phyloP scores from a whole-genome alignment of 2,113 vertebrate genomes.

The Cebidichthys violaceus region DNA sequence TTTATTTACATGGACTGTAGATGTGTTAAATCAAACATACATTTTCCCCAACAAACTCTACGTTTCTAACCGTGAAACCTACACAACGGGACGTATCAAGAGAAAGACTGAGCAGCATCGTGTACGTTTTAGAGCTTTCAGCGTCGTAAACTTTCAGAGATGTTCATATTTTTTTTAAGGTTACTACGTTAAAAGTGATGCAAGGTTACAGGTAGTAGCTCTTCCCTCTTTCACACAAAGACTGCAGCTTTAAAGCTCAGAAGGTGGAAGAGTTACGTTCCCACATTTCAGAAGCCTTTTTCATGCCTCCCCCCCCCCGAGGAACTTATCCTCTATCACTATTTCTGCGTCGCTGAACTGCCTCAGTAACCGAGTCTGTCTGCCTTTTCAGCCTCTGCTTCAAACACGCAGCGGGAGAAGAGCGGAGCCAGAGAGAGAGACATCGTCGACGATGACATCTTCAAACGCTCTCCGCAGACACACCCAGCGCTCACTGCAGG shows the following conservation, averaged over 20 bases:
- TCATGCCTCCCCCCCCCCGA: not conserved
- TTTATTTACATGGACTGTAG: not conserved
- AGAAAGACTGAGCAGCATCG: not conserved
- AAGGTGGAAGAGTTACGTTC: not conserved
- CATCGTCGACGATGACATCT: constrained; percentile 60
- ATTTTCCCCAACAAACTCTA: not conserved
- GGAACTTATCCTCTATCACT: constrained; percentile 3
- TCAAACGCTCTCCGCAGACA: constrained; percentile 81
- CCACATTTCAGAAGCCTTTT: not conserved
- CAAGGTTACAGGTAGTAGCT: constrained; percentile 8
- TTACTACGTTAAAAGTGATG: not conserved
- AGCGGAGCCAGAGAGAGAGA: too few relatives aligned
- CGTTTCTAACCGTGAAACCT: not conserved
- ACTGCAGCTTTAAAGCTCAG: not conserved
- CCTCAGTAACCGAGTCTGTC: constrained; percentile 10
- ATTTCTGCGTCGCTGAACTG: constrained; percentile 11
- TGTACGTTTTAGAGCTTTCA: not conserved
- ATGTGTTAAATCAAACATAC: not conserved
- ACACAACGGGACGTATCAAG: not conserved
- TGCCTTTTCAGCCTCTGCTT: constrained; percentile 28
- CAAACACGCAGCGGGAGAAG: constrained; percentile 29
- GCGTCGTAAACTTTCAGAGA: not conserved
- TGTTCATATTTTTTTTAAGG: not conserved
- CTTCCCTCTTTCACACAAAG: constrained; percentile 12
- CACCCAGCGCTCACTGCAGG: constrained; percentile 80